Evolutionary conservation across 2,113 vertebrate genomes (phyloP).

Genomic region (Brevimyrus niger): DNA sequence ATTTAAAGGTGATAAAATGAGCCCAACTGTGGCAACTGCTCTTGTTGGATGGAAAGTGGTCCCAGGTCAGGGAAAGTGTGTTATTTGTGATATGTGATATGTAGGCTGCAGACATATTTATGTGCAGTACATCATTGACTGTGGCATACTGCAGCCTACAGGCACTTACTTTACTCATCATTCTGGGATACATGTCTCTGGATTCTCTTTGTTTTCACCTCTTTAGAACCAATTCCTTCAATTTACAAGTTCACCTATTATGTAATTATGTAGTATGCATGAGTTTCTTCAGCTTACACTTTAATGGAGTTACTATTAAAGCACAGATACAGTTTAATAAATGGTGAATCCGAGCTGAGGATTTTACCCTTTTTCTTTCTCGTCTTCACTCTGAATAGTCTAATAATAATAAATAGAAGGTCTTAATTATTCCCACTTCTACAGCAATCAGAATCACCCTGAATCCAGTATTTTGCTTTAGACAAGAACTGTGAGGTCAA

Average conservation of each 20-base stretch:
- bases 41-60: background rate
- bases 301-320: background rate
- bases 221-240: background rate
- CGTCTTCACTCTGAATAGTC: background rate
- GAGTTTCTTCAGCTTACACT: background rate
- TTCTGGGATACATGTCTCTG: background rate
- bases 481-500: background rate
- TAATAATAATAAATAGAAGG: background rate
- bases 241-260: background rate
- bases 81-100: background rate
- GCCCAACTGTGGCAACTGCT: background rate
- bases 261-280: background rate
- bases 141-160: background rate
- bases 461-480: background rate
- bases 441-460: background rate
- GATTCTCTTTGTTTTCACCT: background rate
- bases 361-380: background rate
- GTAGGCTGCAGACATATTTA: background rate
- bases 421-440: background rate
- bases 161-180: background rate
- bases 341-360: background rate
- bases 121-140: background rate
- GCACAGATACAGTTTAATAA: background rate
- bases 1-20: conserved; percentile 32
- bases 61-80: background rate